phyloP scores from a whole-genome alignment of 2,113 vertebrate species.

The Himantopus leucocephalus region DNA sequence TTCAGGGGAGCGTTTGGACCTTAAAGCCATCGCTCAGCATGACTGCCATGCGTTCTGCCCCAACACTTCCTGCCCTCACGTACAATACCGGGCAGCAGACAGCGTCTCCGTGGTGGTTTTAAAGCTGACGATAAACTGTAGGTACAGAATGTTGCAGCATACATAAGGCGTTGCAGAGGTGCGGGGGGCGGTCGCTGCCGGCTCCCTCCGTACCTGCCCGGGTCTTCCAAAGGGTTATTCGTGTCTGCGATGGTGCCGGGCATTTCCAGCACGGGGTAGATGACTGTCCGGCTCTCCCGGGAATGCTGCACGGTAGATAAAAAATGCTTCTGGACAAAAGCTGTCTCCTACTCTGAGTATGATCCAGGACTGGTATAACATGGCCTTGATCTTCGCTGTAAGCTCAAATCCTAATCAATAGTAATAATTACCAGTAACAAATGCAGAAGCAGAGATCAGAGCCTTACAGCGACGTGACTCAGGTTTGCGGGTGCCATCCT shows the following conservation, averaged over 20 bases:
- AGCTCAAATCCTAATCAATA: neutral
- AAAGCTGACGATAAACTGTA: neutral
- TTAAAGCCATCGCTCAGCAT: neutral
- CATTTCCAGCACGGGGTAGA: rapidly evolving
- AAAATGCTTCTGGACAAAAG: neutral
- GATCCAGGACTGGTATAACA: neutral
- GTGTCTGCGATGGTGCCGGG: neutral
- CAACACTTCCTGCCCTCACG: neutral
- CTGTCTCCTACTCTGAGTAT: neutral
- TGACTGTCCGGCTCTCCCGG: neutral
- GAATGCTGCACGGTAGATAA: neutral
- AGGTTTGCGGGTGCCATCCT: neutral
- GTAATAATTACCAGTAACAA: neutral
- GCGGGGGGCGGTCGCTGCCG: rapidly evolving
- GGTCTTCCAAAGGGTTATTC: neutral
- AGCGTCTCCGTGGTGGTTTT: neutral
- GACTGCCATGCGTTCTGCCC: neutral
- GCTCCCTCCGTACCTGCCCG: neutral
- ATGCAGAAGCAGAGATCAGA: neutral
- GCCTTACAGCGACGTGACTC: neutral
- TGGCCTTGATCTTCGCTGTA: neutral
- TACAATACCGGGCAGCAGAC: neutral
- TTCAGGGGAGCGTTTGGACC: neutral
- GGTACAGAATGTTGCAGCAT: neutral
- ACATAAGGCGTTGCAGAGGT: rapidly evolving